Evolutionary conservation across 2,113 vertebrate species (phyloP).

Genomic region (Eleginops maclovinus): DNA sequence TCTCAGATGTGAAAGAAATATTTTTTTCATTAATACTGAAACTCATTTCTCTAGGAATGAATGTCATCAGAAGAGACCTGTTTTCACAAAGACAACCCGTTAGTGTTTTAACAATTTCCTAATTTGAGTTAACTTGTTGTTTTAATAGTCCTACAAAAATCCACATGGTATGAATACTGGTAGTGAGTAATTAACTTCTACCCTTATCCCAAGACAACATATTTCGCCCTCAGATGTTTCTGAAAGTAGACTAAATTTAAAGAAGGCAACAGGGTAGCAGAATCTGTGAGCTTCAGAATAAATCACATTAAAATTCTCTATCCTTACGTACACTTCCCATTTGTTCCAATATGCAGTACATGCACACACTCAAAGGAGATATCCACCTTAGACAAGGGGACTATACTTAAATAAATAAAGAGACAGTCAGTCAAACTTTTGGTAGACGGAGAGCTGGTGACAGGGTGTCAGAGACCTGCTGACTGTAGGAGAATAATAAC

Average conservation of each 20-base stretch:
- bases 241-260: constrained; percentile 33
- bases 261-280: constrained; percentile 7
- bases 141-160: constrained; percentile 16
- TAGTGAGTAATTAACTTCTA: constrained; percentile 28
- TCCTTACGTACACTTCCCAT: constrained; percentile 11
- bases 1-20: constrained; percentile 10
- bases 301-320: constrained; percentile 16
- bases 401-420: constrained; percentile 48
- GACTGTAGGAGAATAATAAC: constrained; percentile 67
- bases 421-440: constrained; percentile 51
- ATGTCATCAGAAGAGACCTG: too few relatives aligned
- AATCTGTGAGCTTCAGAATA: constrained; percentile 15
- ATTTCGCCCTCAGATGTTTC: constrained; percentile 34
- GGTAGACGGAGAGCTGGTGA: constrained; percentile 41
- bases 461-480: constrained; percentile 61
- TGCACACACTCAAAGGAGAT: neutral
- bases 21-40: constrained; percentile 24
- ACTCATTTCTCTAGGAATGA: constrained; percentile 4
- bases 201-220: constrained; percentile 22
- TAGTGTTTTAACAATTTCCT: too few relatives aligned
- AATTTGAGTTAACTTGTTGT: too few relatives aligned
- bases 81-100: too few relatives aligned
- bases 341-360: constrained; percentile 15
- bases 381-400: neutral
- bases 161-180: constrained; percentile 5